Evolutionary conservation across 2,797 vertebrate genomes (phyloP).

Genomic region (Lophius americanus): DNA sequence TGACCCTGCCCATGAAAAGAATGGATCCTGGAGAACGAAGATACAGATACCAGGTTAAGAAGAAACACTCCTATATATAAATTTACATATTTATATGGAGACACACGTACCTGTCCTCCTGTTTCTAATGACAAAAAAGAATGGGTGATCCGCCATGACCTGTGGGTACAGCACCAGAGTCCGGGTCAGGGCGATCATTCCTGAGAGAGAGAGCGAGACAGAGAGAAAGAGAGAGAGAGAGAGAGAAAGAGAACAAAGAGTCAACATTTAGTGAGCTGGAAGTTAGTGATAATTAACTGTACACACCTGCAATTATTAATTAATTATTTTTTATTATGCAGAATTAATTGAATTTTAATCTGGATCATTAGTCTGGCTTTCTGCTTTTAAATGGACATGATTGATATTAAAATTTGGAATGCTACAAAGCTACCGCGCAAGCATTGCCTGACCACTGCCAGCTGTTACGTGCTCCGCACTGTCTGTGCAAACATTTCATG

Average conservation of each 20-base stretch:
- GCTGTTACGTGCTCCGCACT: too few relatives aligned
- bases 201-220: constrained; percentile 65
- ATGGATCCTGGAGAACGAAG: constrained; percentile 82
- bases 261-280: constrained; percentile 16
- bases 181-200: constrained; percentile 94
- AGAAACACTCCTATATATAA: too few relatives aligned
- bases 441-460: too few relatives aligned
- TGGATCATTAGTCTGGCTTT: too few relatives aligned
- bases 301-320: background rate
- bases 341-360: too few relatives aligned
- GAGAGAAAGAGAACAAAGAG: background rate
- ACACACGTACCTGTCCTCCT: constrained; percentile 88
- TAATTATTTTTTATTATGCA: background rate
- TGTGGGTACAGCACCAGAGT: constrained; percentile 96
- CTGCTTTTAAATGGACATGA: too few relatives aligned
- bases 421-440: too few relatives aligned
- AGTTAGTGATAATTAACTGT: background rate
- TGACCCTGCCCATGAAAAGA: constrained; percentile 96
- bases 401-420: too few relatives aligned
- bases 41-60: background rate
- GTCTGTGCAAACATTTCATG: too few relatives aligned
- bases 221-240: background rate
- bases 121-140: constrained; percentile 95
- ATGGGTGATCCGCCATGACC: constrained; percentile 97
- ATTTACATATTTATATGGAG: background rate